These are phyloP conservation scores for Tetramorium alpestre DNA, from an alignment of 1,140 invertebrate genomes.

Conservation along the genomic window DNA sequence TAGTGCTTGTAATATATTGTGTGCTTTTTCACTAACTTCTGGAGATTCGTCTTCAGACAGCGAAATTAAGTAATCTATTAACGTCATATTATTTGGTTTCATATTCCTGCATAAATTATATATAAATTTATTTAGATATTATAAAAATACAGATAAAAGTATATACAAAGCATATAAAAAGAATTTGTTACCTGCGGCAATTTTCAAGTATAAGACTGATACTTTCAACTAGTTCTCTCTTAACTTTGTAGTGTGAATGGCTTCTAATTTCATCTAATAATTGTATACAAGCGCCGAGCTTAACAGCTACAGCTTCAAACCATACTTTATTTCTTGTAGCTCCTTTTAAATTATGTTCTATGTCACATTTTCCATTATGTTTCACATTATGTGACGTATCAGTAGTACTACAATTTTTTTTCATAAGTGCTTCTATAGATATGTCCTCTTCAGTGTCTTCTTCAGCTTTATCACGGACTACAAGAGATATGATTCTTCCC, in stretches of 20 bases:
- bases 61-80: constrained; percentile 87
- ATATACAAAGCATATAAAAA: neutral
- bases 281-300: constrained; percentile 85
- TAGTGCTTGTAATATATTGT: constrained; percentile 79
- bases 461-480: constrained; percentile 84
- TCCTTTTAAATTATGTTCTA: constrained; percentile 84
- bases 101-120: constrained; percentile 85
- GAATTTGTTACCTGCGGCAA: constrained; percentile 85
- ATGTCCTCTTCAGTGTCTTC: constrained; percentile 26
- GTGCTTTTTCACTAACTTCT: constrained; percentile 83
- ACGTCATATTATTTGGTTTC: constrained; percentile 85
- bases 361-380: constrained; percentile 64
- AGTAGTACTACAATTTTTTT: neutral
- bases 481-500: constrained; percentile 83
- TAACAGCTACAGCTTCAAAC: constrained; percentile 86
- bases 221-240: constrained; percentile 85
- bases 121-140: constrained; percentile 44
- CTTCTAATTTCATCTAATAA: constrained; percentile 84
- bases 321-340: constrained; percentile 85
- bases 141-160: constrained; percentile 12
- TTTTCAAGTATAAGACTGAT: constrained; percentile 85
- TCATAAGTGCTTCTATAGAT: constrained; percentile 37
- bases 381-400: constrained; percentile 52
- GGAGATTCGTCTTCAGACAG: constrained; percentile 87
- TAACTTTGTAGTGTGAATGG: constrained; percentile 87